These are phyloP conservation scores for Gasterosteus aculeatus DNA, from an alignment of 2,113 vertebrate species.

Conservation along the genomic window DNA sequence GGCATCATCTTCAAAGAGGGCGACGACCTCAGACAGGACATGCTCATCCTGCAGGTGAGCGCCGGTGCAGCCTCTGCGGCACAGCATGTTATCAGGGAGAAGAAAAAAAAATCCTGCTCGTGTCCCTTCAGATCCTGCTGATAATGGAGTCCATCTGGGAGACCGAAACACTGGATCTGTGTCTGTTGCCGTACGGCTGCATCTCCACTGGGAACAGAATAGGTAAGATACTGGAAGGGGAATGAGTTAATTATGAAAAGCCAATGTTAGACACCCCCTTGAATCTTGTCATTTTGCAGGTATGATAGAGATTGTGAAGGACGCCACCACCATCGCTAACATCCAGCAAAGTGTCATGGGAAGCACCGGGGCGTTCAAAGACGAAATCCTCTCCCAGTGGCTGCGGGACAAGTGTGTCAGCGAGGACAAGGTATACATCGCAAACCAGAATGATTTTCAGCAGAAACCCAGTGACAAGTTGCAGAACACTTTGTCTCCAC, in stretches of 20 bases:
- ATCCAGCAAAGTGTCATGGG: constrained; percentile 98
- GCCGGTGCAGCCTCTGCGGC: accelerated
- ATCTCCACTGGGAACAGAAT: constrained; percentile 99
- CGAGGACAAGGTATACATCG: constrained; percentile 89
- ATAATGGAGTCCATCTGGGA: constrained; percentile 99
- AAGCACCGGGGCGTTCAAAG: constrained; percentile 96
- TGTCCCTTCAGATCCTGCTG: constrained; percentile 87
- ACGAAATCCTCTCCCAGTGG: constrained; percentile 97
- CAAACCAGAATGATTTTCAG: not conserved
- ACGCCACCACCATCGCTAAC: constrained; percentile 97
- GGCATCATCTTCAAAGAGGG: constrained; percentile 99
- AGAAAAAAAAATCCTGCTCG: not conserved
- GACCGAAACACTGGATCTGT: constrained; percentile 93
- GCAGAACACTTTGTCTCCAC: not conserved
- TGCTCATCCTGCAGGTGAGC: constrained; percentile 97
- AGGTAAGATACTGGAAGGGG: constrained; percentile 76
- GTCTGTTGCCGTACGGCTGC: constrained; percentile 93
- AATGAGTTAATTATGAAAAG: too few relatives aligned
- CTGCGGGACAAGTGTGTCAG: constrained; percentile 92
- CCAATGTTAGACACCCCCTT: not conserved
- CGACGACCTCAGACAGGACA: constrained; percentile 96
- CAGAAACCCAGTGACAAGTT: not conserved
- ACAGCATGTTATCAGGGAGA: too few relatives aligned
- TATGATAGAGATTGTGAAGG: constrained; percentile 98
- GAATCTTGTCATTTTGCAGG: constrained; percentile 75